phyloP scores from a whole-genome alignment of 1,140 invertebrate genomes.

The Magallana ariakensis region DNA sequence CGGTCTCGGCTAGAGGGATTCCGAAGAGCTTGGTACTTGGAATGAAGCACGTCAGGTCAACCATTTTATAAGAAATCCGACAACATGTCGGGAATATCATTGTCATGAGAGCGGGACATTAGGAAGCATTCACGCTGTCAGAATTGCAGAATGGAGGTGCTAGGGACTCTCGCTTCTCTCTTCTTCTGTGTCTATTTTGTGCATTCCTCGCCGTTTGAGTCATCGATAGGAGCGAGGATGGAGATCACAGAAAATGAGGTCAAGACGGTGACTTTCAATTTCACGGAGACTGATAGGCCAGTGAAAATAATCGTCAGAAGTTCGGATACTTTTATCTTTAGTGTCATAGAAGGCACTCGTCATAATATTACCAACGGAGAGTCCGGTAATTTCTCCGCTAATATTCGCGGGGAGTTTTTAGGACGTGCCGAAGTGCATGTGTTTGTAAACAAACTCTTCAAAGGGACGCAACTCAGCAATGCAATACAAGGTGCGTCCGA shows the following conservation, averaged over 20 bases:
- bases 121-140: too few relatives aligned
- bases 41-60: too few relatives aligned
- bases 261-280: slow-evolving; percentile 39
- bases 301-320: background rate
- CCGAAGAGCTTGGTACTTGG: too few relatives aligned
- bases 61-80: too few relatives aligned
- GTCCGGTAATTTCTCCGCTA: slow-evolving; percentile 46
- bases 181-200: background rate
- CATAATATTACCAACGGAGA: slow-evolving; percentile 23
- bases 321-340: slow-evolving; percentile 27
- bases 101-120: too few relatives aligned
- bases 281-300: slow-evolving; percentile 23
- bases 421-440: slow-evolving; percentile 54
- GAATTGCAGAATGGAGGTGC: too few relatives aligned
- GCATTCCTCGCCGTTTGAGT: background rate
- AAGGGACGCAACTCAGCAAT: slow-evolving; percentile 25
- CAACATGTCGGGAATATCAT: too few relatives aligned
- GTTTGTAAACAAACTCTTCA: slow-evolving; percentile 48
- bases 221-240: slow-evolving; percentile 4
- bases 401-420: slow-evolving; percentile 54
- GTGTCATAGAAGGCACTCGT: background rate
- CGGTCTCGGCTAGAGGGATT: too few relatives aligned
- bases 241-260: slow-evolving; percentile 39
- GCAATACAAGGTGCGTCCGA: background rate
- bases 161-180: background rate